Percentiles rank a stretch among this genome's conserved stretches.
Conservation (phyloP, 2,113 vertebrate genomes). For the Alexandromys fortis region DNA sequence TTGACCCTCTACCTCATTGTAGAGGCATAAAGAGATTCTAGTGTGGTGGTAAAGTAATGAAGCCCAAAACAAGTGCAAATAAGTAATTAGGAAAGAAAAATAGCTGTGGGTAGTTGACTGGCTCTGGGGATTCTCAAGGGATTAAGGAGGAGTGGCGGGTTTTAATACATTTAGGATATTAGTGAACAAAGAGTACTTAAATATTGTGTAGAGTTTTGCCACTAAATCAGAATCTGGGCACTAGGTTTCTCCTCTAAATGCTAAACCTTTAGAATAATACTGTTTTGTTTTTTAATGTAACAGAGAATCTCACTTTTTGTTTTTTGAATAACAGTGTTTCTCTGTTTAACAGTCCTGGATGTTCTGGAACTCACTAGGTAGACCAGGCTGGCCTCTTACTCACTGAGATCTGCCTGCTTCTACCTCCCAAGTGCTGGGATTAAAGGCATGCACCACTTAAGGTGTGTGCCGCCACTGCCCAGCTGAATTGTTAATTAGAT, state of each 20-base stretch:
- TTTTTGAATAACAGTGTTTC: too few relatives aligned
- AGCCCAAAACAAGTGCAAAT: constrained; percentile 20
- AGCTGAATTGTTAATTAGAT: not conserved
- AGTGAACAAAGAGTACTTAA: constrained; percentile 11
- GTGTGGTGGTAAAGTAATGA: not conserved
- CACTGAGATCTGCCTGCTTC: too few relatives aligned
- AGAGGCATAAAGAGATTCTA: not conserved
- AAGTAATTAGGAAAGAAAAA: constrained; percentile 31
- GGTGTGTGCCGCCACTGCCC: too few relatives aligned
- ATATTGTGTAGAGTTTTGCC: not conserved
- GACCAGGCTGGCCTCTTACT: too few relatives aligned
- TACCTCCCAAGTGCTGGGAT: too few relatives aligned
- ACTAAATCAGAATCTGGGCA: not conserved
- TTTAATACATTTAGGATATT: constrained; percentile 35
- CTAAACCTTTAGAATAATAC: not conserved
- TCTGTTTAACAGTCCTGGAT: too few relatives aligned
- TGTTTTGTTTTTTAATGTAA: not conserved
- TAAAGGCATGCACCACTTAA: too few relatives aligned
- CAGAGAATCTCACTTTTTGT: not conserved
- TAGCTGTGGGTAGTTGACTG: not conserved
- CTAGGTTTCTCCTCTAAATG: not conserved
- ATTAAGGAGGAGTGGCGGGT: not conserved
- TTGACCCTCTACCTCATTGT: not conserved
- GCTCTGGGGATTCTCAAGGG: constrained; percentile 11
- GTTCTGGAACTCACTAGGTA: too few relatives aligned